phyloP scores from a whole-genome alignment of 2,797 vertebrate genomes.

The Pogoniulus pusillus region DNA sequence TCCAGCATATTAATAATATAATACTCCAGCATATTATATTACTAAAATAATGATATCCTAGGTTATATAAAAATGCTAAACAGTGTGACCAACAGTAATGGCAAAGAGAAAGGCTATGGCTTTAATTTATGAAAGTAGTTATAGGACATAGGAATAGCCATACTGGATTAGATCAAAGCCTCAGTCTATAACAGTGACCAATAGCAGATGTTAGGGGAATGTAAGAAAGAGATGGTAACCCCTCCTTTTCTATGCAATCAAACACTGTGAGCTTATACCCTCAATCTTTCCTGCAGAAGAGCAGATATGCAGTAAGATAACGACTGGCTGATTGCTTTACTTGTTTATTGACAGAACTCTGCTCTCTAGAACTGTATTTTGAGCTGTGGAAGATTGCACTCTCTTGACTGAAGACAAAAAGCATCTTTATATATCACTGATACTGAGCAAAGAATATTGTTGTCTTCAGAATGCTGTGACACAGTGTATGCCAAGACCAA shows the following conservation, averaged over 20 bases:
- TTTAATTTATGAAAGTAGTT: conserved; percentile 17
- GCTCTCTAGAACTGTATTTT: not conserved
- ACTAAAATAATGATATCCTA: not conserved
- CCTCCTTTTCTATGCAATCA: not conserved
- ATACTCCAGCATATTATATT: not conserved
- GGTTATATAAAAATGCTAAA: not conserved
- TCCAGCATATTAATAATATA: not conserved
- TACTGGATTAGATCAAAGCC: conserved; percentile 41
- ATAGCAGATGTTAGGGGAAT: conserved; percentile 24
- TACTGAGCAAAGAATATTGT: not conserved
- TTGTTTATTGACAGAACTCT: not conserved
- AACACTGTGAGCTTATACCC: not conserved
- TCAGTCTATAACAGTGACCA: not conserved
- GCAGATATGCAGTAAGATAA: not conserved
- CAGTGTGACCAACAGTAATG: not conserved
- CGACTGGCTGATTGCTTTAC: not conserved
- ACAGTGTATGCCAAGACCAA: not conserved
- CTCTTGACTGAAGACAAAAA: not conserved
- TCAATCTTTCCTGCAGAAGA: not conserved
- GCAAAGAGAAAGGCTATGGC: not conserved
- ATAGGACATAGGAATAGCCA: not conserved
- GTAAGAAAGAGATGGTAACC: not conserved
- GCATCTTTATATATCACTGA: not conserved
- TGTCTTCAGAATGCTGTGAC: not conserved
- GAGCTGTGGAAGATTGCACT: not conserved